These are phyloP conservation scores for Ptychochromis oligacanthus DNA, from an alignment of 2,113 vertebrate species.

Conservation along the genomic window DNA sequence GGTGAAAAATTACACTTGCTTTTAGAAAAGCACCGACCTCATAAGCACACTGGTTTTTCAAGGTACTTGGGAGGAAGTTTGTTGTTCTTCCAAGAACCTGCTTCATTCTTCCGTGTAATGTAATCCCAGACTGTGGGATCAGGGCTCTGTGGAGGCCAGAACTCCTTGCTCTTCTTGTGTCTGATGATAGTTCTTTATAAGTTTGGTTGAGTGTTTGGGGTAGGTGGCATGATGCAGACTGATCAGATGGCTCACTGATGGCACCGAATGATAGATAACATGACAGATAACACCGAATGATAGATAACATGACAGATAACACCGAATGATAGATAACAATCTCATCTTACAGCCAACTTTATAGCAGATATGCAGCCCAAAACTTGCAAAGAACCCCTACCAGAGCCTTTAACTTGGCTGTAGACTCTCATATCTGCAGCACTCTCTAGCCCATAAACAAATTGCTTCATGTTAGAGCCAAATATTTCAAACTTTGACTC, in stretches of 20 bases:
- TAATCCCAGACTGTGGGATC: not conserved
- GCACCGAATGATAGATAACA: not conserved
- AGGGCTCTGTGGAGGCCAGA: not conserved
- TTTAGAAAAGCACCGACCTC: not conserved
- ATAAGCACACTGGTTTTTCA: not conserved
- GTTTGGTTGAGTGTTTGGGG: not conserved
- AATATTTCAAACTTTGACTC: conserved; percentile 3
- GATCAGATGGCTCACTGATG: not conserved
- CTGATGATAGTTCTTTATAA: not conserved
- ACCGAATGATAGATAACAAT: not conserved
- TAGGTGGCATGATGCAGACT: not conserved
- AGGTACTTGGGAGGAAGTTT: not conserved
- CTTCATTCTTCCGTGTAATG: not conserved
- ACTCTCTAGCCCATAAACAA: not conserved
- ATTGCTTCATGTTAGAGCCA: not conserved
- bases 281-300: too few species aligned
- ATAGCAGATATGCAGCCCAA: not conserved
- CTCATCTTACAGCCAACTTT: not conserved
- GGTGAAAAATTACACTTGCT: not conserved
- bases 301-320: too few species aligned
- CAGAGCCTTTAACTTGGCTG: not conserved
- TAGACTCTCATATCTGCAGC: not conserved
- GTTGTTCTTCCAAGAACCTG: not conserved
- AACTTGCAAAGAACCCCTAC: not conserved
- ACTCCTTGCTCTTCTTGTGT: not conserved